Conservation (phyloP, 1,140 invertebrate species). For the Drosophila ambigua region DNA sequence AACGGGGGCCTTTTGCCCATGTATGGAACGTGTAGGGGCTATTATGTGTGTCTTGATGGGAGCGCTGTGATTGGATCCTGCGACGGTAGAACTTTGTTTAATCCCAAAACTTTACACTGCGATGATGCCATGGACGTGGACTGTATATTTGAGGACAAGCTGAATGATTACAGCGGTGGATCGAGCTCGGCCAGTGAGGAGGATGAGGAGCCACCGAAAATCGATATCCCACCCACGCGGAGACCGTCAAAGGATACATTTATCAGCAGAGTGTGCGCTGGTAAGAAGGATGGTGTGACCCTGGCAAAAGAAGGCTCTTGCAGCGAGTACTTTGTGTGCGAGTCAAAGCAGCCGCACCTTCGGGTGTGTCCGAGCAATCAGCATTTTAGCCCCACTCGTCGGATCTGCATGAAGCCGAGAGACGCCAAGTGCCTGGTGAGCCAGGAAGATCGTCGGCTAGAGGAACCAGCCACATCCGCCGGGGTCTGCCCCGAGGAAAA, state of each 20-base stretch:
- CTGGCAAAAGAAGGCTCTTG: constrained; percentile 58
- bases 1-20: constrained; percentile 67
- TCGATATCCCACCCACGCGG: constrained; percentile 3
- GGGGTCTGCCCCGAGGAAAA: constrained; percentile 56
- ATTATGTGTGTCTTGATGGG: constrained; percentile 70
- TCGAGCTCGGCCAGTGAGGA: constrained; percentile 35
- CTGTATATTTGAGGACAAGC: constrained; percentile 41
- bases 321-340: constrained; percentile 67
- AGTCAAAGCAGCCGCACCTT: constrained; percentile 32
- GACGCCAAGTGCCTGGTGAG: constrained; percentile 54
- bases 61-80: constrained; percentile 67
- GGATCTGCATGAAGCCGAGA: constrained; percentile 47
- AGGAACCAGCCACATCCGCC: constrained; percentile 36
- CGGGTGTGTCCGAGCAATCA: constrained; percentile 46
- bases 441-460: constrained; percentile 1
- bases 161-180: neutral
- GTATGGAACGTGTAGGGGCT: constrained; percentile 66
- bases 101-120: constrained; percentile 56
- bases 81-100: constrained; percentile 53
- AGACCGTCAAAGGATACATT: constrained; percentile 17
- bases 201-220: constrained; percentile 6
- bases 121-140: constrained; percentile 53
- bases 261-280: constrained; percentile 23
- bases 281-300: constrained; percentile 49
- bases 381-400: constrained; percentile 60